Base-by-base conservation (phyloP, 2,113 vertebrate species). In the Recurvirostra avosetta region DNA sequence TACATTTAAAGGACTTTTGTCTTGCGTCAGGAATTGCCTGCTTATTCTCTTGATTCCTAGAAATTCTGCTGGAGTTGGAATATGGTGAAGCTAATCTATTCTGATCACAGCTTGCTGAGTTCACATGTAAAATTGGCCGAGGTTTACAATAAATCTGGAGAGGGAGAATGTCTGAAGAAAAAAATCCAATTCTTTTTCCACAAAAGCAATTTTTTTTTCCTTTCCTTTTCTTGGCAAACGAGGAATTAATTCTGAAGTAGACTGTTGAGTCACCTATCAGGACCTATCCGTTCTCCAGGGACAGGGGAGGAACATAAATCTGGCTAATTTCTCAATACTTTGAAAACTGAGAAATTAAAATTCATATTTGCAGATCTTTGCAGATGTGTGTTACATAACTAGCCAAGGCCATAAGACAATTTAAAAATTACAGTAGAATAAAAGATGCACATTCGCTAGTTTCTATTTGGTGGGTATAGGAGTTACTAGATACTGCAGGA, bases 11-110 rank as follows among this genome's bases (percentile, higher is more conserved):
- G 47, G 40, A 61, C 43, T 65, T 80, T 22, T 25, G 18, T 77
- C 45, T 84, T 56, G 19, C 11, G 1, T 75, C 62, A 94, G 77
- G 65, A 92, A 81, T n/a, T 32, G 40, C 49, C 21, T 68, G 19
- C 15, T 87, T 94, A 73, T 88, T 94, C 47, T 89, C 52, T 36
- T 26, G 23, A 61, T 97, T 94, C 92, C 71, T 94, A 93, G 85
- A 93, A 91, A 95, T 82, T 61, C 53, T 87, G 36, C 47, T 94
- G 84, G 56, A 92, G 53, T 56, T 94, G 61, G 87, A 81, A 79
- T 62, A 73, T 49, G 43, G 66, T 81, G 66, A 91, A 96, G 63
- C 40, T 86, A 49, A 87, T 59, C 56, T 53, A 52, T 84, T 89
- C 68, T 67, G 49, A 80, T 78, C 15, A 62, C 80, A 82, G 61